Base-by-base conservation (phyloP, 2,888 invertebrate genomes). In the Lymantria dispar region DNA sequence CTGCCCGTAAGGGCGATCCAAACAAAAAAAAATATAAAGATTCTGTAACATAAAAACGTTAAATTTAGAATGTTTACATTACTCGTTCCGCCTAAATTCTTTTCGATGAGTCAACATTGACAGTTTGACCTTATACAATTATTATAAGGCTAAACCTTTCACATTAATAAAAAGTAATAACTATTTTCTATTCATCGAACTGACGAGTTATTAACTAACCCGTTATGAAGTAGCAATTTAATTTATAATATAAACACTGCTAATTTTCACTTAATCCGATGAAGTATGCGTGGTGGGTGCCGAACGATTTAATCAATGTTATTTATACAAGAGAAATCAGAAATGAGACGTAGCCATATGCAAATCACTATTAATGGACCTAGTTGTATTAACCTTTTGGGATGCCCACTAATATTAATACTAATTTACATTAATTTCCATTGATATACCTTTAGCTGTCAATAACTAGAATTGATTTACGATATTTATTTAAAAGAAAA, bases 261-360 rank as follows among this genome's bases (percentile, higher is more conserved):
- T 83, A 82, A 83, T 83, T 81, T 80, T 77, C 70, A 74, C 69
- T 71, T 83, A 84, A 86, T 85, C 84, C 74, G 64, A 44, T 63
- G 60, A 75, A 59, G 60, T 67, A 76, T 76, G 72, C 71, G 64
- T 52, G 45, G 46, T 67, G 55, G 72, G 67, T 64, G 68, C 60
- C 66, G 52, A 59, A 71, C 68, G 69, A 70, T 74, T 74, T 74
- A 73, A 78, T 74, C 71, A 62, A 57, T 65, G 58, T 71, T 66
- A 60, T 68, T 56, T 58, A 70, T 76, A 73, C 72, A 67, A 74
- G 81, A 74, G 82, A 83, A 82, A 83, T 78, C 63, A 60, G 55
- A 76, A 81, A 81, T 83, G 78, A 83, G 79, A 77, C 72, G 74
- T 77, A 70, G 68, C 52, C 54, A 50, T 75, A 84, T 85, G 78